Base-by-base conservation (phyloP, 2,797 vertebrate genomes). In the Acrossocheilus wenchowensis region DNA sequence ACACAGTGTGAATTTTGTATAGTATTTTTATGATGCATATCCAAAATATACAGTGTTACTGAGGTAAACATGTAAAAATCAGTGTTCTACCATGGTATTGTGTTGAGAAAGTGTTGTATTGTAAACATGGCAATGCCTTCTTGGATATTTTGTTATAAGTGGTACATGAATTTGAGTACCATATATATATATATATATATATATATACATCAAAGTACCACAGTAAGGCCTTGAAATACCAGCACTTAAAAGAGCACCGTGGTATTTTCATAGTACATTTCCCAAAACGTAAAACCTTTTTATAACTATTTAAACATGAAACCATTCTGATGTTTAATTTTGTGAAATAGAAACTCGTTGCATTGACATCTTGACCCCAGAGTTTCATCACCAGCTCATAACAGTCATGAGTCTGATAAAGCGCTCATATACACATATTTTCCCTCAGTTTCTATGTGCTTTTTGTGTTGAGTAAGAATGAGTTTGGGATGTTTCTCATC, bases 331-430 rank as follows among this genome's bases (percentile, higher is more conserved):
- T 19, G 8, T 43, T 57, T 5, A 39, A n/a, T 2, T 15, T 5
- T 36, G 17, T 54, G 2, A 77, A 48, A 17, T 17, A 4, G 1
- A 19, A n/a, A 39, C 23, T 43, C 23, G 6, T 21, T 30, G 78
- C 41, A 15, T 45, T 45, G 78, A 79, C 57, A n/a, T 64, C 78
- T 62, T 79, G 57, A 79, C 78, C 78, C 26, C 36, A n/a, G 30
- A 68, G 64, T 68, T 68, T 68, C 30, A 36, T 68, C 64, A 68
- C 52, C 7, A 14, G 21, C 77, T 26, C 77, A 19, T 11, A 64
- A 11, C n/a, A 19, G 8, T 30, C n/a, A 79, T 11, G 14, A 26
- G 14, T 78, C 54, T 30, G 78, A 79, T 79, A 6, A 30, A 19
- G 36, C 0, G 0, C 45, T 60, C 12, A 4, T 2, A 60, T 78